Evolutionary conservation across 2,888 invertebrate species (phyloP), one percentile per base, ranked within the genome.

Genomic region (Pandemis cinnamomeana): DNA sequence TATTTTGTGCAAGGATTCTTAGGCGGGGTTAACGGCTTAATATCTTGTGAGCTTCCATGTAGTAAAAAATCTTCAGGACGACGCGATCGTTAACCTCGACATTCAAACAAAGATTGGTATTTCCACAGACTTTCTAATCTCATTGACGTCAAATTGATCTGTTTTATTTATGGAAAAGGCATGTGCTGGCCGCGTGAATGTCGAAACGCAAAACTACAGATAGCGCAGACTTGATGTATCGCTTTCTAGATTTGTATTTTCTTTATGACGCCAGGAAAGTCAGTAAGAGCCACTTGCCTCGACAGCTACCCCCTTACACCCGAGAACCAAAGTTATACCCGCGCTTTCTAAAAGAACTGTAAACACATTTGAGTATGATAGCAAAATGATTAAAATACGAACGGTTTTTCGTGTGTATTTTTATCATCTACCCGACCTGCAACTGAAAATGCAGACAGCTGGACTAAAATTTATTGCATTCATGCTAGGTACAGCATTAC

Each of bases 141-240:
- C 58, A 58, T 67, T 42, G 42, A 68, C 20, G 58, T 68, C 20
- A 58, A 46, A 13, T 11, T 46, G 44, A 8, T 53, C 13, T 15
- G 4, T 46, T 55, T 58, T 8, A 36, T 48, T n/a, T 11, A 36
- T 8, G 62, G 58, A 58, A 48, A 69, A 58, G 6, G 41, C 68
- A 72, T 58, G 72, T n/a, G n/a, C 6, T 13, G 3, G 55, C 10
- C 36, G 53, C 72, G 55, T 72, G 72, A 13, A 7, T 5, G 11
- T 72, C 20, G 41, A 8, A 44, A 63, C 55, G 58, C 67, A 53
- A 63, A 36, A 46, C 36, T 8, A n/a, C 13, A 20, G 55, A 69
- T 69, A 60, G 58, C 20, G 48, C 8, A 42, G 41, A 67, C 51
- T 66, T 20, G 63, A 68, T 60, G 13, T 44, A 42, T 63, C 46